These are phyloP conservation scores for Caerostris extrusa DNA, from an alignment of 1,140 invertebrate species.

Conservation along the genomic window DNA sequence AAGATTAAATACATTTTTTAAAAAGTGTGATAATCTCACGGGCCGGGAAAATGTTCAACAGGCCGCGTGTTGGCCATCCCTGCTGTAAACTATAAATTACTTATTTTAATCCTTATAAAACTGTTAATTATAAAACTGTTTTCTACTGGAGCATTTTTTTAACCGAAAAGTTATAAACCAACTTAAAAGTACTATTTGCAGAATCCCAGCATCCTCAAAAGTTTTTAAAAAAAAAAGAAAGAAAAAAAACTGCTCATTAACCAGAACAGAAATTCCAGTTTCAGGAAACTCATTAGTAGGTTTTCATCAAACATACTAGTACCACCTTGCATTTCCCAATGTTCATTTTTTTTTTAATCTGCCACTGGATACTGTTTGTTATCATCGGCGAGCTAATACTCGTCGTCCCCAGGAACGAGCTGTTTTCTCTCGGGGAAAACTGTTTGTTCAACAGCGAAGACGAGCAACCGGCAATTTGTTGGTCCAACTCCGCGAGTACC, in stretches of 20 bases:
- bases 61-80: no score
- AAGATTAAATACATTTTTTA: no score
- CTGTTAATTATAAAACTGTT: no score
- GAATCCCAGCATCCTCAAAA: not conserved
- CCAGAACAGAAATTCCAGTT: not conserved
- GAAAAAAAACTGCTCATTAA: not conserved
- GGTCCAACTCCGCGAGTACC: not conserved
- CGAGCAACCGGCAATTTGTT: not conserved
- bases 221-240: not conserved
- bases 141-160: no score
- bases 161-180: no score
- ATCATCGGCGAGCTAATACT: constrained; percentile 19
- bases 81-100: no score
- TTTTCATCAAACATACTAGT: not conserved
- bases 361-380: not conserved
- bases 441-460: constrained; percentile 8
- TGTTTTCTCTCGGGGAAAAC: not conserved
- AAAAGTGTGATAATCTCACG: no score
- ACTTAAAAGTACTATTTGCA: no score
- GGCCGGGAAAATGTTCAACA: no score
- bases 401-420: not conserved
- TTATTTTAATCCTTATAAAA: no score
- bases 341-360: not conserved
- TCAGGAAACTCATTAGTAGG: constrained; percentile 18
- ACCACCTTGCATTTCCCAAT: constrained; percentile 23